Percentiles rank a stretch among this genome's conserved stretches.
Evolutionary conservation across 2,888 invertebrate species (phyloP).

Genomic region (Polyommatus iphigenia): DNA sequence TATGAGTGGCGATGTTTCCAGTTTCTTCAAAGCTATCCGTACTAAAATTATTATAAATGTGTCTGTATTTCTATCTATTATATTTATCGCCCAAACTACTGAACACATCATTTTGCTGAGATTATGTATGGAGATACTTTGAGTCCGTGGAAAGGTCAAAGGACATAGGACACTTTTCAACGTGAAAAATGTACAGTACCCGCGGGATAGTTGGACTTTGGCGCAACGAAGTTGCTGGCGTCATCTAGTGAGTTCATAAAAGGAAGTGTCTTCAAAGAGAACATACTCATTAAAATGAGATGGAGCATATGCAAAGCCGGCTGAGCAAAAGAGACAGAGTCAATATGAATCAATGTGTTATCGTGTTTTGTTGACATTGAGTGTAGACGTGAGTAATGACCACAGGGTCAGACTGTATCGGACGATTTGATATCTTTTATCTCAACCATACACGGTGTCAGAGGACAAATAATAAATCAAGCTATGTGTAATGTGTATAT

Average conservation of each 20-base stretch:
- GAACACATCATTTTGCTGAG: too few species aligned
- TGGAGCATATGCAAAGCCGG: background rate
- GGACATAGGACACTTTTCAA: too few species aligned
- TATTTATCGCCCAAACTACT: too few species aligned
- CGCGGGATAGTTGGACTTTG: too few species aligned
- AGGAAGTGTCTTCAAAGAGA: background rate
- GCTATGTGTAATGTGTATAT: background rate
- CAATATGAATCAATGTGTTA: constrained; percentile 10
- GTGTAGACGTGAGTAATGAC: constrained; percentile 6
- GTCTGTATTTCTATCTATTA: too few species aligned
- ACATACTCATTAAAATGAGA: background rate
- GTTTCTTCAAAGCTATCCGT: background rate
- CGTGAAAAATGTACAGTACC: too few species aligned
- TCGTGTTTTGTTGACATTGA: constrained; percentile 11
- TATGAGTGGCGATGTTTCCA: too few species aligned
- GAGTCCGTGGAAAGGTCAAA: too few species aligned
- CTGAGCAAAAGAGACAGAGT: background rate
- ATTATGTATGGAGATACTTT: too few species aligned
- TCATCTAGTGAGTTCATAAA: background rate
- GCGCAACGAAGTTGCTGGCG: background rate
- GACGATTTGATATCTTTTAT: background rate
- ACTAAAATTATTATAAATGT: too few species aligned
- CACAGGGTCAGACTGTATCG: constrained; percentile 8
- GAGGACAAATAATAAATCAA: background rate
- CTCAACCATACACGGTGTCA: background rate